phyloP scores from a whole-genome alignment of 2,113 vertebrate species.

The Peromyscus californicus region DNA sequence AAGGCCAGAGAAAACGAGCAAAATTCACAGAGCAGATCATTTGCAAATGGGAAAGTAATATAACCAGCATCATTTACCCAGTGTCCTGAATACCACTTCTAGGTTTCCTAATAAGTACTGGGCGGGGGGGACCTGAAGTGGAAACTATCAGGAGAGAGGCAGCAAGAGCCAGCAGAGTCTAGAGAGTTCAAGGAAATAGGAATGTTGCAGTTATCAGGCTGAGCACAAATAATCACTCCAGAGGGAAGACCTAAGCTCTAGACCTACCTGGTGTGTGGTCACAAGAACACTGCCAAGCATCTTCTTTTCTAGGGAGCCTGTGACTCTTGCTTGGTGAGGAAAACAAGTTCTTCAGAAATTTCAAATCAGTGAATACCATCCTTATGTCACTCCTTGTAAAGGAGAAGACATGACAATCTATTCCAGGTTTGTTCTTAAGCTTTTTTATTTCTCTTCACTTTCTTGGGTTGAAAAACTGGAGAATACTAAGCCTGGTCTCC shows the following conservation, averaged over 20 bases:
- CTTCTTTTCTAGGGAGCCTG: conserved; percentile 30
- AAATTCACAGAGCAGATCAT: not conserved
- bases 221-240: conserved; percentile 45
- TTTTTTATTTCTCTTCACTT: not conserved
- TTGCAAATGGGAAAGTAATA: conserved; percentile 27
- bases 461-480: conserved; percentile 32
- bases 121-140: not conserved
- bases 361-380: conserved; percentile 63
- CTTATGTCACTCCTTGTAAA: conserved; percentile 46
- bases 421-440: conserved; percentile 15
- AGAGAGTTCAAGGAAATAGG: conserved; percentile 19
- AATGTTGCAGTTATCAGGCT: not conserved
- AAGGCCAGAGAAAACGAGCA: conserved; percentile 20
- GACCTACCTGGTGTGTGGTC: conserved; percentile 21
- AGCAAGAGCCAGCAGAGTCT: not conserved
- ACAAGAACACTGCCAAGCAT: conserved; percentile 33
- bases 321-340: conserved; percentile 56
- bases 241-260: conserved; percentile 36
- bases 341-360: conserved; percentile 65
- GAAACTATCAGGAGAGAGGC: conserved; percentile 1
- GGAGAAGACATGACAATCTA: conserved; percentile 40
- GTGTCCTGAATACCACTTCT: conserved; percentile 27
- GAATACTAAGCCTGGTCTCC: not conserved
- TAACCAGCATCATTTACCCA: conserved; percentile 43
- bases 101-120: conserved; percentile 15